Base-by-base conservation (phyloP, 2,888 invertebrate genomes). In the Rhingia rostrata region DNA sequence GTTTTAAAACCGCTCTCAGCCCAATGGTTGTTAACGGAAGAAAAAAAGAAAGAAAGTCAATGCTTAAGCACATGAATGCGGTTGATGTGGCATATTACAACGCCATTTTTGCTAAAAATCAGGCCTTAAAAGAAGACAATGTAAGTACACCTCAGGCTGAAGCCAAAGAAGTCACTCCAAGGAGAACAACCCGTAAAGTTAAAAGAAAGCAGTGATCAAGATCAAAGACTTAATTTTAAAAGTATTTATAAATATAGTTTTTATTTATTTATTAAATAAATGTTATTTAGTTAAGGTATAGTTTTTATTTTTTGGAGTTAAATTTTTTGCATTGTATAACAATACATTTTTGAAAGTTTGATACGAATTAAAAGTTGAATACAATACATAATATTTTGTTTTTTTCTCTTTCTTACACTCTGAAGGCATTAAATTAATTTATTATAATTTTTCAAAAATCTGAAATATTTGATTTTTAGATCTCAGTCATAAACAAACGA, bases 41-140 rank as follows among this genome's bases (percentile, higher is more conserved):
- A n/a, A n/a, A n/a, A n/a, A n/a, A n/a, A n/a, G n/a, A n/a, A n/a
- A n/a, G n/a, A n/a, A n/a, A n/a, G n/a, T n/a, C n/a, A n/a, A n/a
- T n/a, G n/a, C n/a, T n/a, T n/a, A n/a, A n/a, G n/a, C n/a, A n/a
- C n/a, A n/a, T n/a, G n/a, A n/a, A n/a, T n/a, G n/a, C n/a, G n/a
- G n/a, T n/a, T n/a, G 49, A 63, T 10, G 49, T 47, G 45, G 47
- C 33, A 45, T 63, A 63, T 63, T 47, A 63, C 10, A 63, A 63
- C 37, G 63, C 49, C 4, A 63, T 63, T 63, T 63, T 63, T 63
- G 45, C 14, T 6, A 63, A 49, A 37, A 37, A 63, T 12, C 47
- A 63, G 49, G 47, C 49, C 0, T 49, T 64, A 51, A 51, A 64
- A 49, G 39, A 64, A 51, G 30, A 22, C 35, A 37, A 30, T 49